phyloP scores from a whole-genome alignment of 2,113 vertebrate genomes.

The Scomber japonicus region DNA sequence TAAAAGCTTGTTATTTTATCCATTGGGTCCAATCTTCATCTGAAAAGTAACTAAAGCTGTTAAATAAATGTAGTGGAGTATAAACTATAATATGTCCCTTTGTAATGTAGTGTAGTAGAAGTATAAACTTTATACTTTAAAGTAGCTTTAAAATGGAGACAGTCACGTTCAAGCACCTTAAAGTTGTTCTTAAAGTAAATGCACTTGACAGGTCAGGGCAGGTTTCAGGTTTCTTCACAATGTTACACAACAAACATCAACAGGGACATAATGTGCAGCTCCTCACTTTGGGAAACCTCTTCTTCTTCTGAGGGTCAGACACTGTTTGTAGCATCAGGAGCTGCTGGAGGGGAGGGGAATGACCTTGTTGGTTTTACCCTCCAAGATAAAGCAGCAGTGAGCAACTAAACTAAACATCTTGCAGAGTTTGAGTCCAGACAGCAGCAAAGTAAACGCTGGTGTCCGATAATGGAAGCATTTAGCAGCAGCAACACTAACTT shows the following conservation, averaged over 20 bases:
- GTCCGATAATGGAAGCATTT: conserved; percentile 33
- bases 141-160: too few relatives aligned
- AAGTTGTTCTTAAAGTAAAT: too few relatives aligned
- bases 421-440: neutral
- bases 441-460: accelerated
- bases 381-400: too few relatives aligned
- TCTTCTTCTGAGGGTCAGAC: conserved; percentile 1
- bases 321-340: neutral
- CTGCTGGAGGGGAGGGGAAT: too few relatives aligned
- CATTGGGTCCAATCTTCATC: too few relatives aligned
- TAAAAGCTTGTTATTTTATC: too few relatives aligned
- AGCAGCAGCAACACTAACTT: neutral
- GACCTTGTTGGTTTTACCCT: accelerated
- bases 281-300: neutral
- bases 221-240: neutral
- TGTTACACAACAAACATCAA: neutral
- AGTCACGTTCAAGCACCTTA: too few relatives aligned
- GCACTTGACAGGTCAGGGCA: neutral
- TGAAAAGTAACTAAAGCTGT: too few relatives aligned
- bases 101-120: too few relatives aligned
- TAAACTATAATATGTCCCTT: too few relatives aligned
- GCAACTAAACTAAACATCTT: accelerated
- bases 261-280: conserved; percentile 11
- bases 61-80: too few relatives aligned
- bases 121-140: too few relatives aligned